phyloP scores from a whole-genome alignment of 2,888 invertebrate species.

The Tuberolachnus salignus region DNA sequence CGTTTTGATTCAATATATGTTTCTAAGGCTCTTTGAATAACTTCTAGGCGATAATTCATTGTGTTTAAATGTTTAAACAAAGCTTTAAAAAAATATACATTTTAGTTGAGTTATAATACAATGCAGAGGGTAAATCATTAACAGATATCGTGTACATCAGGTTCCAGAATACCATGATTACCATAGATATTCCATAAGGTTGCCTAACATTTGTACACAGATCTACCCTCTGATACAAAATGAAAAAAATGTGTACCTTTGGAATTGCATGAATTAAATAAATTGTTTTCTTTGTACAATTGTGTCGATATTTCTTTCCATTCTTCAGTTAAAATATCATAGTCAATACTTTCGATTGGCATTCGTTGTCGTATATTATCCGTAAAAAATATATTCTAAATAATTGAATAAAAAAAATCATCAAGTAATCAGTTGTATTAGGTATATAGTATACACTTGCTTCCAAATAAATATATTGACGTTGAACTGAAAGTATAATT shows the following conservation, averaged over 20 bases:
- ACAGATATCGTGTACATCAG: no score
- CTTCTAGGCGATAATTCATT: slow-evolving; percentile 78
- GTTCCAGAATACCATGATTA: no score
- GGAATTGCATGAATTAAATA: slow-evolving; percentile 30
- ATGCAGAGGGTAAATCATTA: no score
- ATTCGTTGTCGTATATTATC: slow-evolving; percentile 87
- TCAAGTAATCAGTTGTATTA: neutral
- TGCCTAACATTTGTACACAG: no score
- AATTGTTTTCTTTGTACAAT: slow-evolving; percentile 25
- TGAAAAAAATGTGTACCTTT: slow-evolving; percentile 9
- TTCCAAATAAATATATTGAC: slow-evolving; percentile 85
- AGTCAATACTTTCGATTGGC: slow-evolving; percentile 71
- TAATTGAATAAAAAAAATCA: neutral
- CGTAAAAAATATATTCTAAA: slow-evolving; percentile 79
- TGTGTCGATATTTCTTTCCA: slow-evolving; percentile 34
- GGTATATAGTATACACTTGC: slow-evolving; percentile 60
- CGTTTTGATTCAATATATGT: slow-evolving; percentile 86
- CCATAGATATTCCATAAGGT: no score
- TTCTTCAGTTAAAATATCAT: slow-evolving; percentile 45
- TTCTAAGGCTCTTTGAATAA: slow-evolving; percentile 82
- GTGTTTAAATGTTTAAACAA: slow-evolving; percentile 72
- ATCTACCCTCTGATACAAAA: neutral
- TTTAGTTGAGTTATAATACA: no score
- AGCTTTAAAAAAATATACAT: slow-evolving; percentile 61
- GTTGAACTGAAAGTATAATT: slow-evolving; percentile 77